Base-by-base conservation (phyloP, 2,888 invertebrate genomes). In the Eustalomyia histrio region DNA sequence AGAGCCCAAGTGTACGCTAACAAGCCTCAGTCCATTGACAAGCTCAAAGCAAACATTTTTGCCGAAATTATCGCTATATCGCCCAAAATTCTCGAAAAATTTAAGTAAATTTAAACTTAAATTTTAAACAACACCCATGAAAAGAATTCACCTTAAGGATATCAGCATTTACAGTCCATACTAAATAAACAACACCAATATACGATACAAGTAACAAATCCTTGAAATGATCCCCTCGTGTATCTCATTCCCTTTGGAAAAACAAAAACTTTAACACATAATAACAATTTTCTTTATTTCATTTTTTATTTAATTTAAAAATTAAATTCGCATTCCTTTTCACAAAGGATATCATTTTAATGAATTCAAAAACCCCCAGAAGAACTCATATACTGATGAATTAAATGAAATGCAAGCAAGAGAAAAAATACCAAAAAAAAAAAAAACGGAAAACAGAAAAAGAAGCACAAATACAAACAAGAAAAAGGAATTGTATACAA, bases 271-370 rank as follows among this genome's bases (percentile, higher is more conserved):
- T 76, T 60, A 76, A 39, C 60, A 74, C 21, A 69, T 39, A 74
- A 63, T 71, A 65, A 63, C 21, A 71, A 63, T 78, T 75, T 78
- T 39, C 35, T 10, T 76, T 65, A 61, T 39, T 47, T 35, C 39
- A 3, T 35, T 35, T 33, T 72, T 72, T 57, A 71, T 78, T 78
- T 78, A 78, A 81, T 78, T 78, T 78, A 71, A 63, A 81, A 80
- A 80, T 76, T 80, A 57, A 81, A 81, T 81, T 81, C 53, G 43
- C 75, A 78, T 81, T 81, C 78, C 67, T 75, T 78, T 74, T 24
- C 81, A 75, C 81, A 81, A 81, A 81, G 74, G 78, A 81, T 81
- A 81, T 75, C 74, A 67, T 81, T 78, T 81, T 81, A 81, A 81
- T 81, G 78, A 81, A 81, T 81, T 78, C 74, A 78, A 81, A 76